phyloP scores from a whole-genome alignment of 2,113 vertebrate species.

The Oophaga pumilio region DNA sequence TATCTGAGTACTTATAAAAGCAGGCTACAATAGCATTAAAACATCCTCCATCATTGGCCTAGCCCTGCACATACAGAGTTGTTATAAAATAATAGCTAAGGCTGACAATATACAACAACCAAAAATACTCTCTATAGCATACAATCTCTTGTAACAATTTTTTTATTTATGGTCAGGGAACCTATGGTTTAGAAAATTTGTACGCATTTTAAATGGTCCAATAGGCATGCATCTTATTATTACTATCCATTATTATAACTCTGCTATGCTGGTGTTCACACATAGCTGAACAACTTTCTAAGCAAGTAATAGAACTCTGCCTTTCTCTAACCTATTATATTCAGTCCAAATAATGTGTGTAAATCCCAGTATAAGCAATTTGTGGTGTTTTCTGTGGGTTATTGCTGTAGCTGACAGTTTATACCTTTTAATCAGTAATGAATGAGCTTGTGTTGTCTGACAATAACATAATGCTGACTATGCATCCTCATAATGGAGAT shows the following conservation, averaged over 20 bases:
- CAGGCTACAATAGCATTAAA: neutral
- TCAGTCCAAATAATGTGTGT: neutral
- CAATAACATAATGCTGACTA: conserved; percentile 12
- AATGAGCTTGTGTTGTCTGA: conserved; percentile 18
- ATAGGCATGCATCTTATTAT: neutral
- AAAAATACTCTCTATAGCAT: neutral
- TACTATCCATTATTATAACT: neutral
- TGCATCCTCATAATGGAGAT: conserved; percentile 25
- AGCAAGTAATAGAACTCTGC: neutral
- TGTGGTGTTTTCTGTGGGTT: conserved; percentile 9
- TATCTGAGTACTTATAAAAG: neutral
- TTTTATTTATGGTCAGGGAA: neutral
- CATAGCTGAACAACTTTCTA: neutral
- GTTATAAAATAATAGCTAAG: neutral
- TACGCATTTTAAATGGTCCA: neutral
- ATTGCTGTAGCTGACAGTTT: conserved; percentile 18
- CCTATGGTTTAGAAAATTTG: neutral
- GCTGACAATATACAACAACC: neutral
- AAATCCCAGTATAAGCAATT: neutral
- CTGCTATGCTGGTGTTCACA: neutral
- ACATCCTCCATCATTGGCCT: neutral
- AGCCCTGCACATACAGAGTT: neutral
- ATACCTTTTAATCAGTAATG: conserved; percentile 10
- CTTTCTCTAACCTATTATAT: neutral
- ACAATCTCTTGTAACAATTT: neutral